Evolutionary conservation across 2,113 vertebrate genomes (phyloP).

Genomic region (Atrichornis clamosus): DNA sequence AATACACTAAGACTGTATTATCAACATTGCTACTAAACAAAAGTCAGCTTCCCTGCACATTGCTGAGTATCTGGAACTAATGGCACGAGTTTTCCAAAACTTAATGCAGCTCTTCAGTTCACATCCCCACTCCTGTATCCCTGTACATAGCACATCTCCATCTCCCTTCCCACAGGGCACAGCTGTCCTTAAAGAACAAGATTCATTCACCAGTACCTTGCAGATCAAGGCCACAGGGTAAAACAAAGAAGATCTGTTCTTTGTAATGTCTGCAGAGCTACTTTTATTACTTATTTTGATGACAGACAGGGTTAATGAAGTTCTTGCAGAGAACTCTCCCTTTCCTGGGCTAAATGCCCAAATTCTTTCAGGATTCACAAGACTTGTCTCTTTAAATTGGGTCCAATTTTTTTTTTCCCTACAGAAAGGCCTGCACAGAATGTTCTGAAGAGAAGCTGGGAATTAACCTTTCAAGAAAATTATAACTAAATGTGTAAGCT

Average conservation of each 20-base stretch:
- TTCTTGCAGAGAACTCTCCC: constrained; percentile 72
- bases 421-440: constrained; percentile 63
- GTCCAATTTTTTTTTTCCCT: constrained; percentile 39
- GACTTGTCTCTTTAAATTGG: constrained; percentile 70
- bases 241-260: not conserved
- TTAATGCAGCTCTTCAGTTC: fast-evolving
- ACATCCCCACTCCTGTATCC: fast-evolving
- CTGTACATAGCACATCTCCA: fast-evolving
- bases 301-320: constrained; percentile 70
- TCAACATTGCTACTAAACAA: not conserved
- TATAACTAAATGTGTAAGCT: not conserved
- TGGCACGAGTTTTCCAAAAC: not conserved
- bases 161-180: not conserved
- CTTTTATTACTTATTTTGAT: constrained; percentile 32
- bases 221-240: not conserved
- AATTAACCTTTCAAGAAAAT: constrained; percentile 49
- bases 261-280: not conserved
- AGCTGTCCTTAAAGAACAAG: not conserved
- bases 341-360: constrained; percentile 78
- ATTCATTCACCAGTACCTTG: not conserved
- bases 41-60: not conserved
- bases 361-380: constrained; percentile 80
- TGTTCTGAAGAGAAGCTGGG: constrained; percentile 52
- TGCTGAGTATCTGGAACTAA: not conserved
- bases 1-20: not conserved